Conservation (phyloP, 2,797 vertebrate genomes). For the Hozukius guyotensis region DNA sequence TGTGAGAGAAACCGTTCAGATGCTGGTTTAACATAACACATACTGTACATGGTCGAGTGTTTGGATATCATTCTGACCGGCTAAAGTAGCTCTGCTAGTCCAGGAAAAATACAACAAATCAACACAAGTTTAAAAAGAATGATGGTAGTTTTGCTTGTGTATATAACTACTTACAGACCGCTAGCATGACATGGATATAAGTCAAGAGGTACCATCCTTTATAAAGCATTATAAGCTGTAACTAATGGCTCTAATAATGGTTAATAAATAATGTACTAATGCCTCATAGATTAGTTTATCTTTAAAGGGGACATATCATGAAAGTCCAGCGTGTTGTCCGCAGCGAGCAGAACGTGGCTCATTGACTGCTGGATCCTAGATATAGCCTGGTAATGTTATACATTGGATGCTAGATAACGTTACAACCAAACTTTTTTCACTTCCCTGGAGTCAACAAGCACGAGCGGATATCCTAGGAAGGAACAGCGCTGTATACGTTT, state of each 20-base stretch:
- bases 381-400: too few relatives aligned
- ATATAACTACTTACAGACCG: not conserved
- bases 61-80: not conserved
- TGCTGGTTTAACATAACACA: not conserved
- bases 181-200: too few relatives aligned
- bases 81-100: not conserved
- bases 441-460: too few relatives aligned
- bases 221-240: not conserved
- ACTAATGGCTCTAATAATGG: not conserved
- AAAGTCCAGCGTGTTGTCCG: too few relatives aligned
- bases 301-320: not conserved
- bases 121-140: not conserved
- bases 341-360: too few relatives aligned
- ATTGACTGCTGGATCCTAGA: too few relatives aligned
- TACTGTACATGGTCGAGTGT: not conserved
- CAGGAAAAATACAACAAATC: not conserved
- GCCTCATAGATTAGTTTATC: not conserved
- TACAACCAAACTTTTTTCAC: too few relatives aligned
- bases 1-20: not conserved
- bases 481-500: too few relatives aligned
- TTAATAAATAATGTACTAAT: not conserved
- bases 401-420: too few relatives aligned
- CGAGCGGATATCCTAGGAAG: rapidly evolving
- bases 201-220: not conserved
- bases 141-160: not conserved